A percentile compares a stretch with the other conserved stretches of the same genome.
These are phyloP conservation scores for Myathropa florea DNA, from an alignment of 2,888 invertebrate species.

Conservation along the genomic window DNA sequence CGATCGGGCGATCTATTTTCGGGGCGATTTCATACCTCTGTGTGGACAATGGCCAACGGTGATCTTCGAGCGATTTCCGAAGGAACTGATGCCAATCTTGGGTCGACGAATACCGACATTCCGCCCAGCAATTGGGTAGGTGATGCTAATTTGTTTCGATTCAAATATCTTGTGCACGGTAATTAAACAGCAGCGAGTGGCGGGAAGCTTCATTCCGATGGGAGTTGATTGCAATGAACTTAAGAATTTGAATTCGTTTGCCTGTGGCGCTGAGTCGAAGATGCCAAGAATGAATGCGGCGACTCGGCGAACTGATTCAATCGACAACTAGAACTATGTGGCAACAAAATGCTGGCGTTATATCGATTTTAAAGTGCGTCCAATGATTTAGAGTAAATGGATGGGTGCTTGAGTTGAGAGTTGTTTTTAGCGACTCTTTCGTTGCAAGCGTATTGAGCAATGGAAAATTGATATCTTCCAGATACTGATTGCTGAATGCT, in stretches of 20 bases:
- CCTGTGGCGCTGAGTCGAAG: neutral
- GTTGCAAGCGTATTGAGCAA: neutral
- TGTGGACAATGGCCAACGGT: slow-evolving; percentile 50
- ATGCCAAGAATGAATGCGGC: neutral
- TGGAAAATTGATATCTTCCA: neutral
- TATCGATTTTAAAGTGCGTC: slow-evolving; percentile 25
- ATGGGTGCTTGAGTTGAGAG: neutral
- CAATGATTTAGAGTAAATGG: neutral
- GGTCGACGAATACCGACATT: neutral
- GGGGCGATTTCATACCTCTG: slow-evolving; percentile 43
- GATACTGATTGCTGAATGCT: neutral
- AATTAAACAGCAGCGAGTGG: slow-evolving; percentile 38
- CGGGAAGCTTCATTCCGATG: neutral
- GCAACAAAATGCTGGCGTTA: slow-evolving; percentile 5
- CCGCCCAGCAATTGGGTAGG: neutral
- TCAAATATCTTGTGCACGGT: slow-evolving; percentile 11
- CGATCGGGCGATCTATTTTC: slow-evolving; percentile 35
- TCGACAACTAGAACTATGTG: slow-evolving; percentile 22
- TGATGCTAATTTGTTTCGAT: slow-evolving; percentile 19
- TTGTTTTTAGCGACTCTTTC: neutral
- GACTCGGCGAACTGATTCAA: neutral
- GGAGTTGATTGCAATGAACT: neutral
- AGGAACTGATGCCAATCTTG: neutral
- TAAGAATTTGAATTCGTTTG: slow-evolving; percentile 2
- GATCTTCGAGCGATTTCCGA: slow-evolving; percentile 27